Percentiles rank a stretch among this genome's conserved stretches.
phyloP scores from a whole-genome alignment of 2,113 vertebrate species.

The Dunckerocampus dactyliophorus region DNA sequence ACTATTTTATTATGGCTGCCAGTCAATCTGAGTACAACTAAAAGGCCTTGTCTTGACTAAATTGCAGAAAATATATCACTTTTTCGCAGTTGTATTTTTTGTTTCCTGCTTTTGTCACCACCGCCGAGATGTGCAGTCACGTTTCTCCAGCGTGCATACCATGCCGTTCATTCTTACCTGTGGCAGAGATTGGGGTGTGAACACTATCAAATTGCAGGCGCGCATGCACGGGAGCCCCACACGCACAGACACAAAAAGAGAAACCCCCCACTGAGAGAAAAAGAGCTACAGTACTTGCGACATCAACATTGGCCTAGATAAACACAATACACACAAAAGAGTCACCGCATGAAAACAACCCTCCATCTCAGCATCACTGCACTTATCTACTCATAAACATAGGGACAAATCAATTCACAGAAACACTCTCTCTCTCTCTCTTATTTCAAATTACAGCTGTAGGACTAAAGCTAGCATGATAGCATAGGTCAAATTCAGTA shows the following conservation, averaged over 20 bases:
- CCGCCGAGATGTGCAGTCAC: constrained; percentile 51
- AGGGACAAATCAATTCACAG: constrained; percentile 72
- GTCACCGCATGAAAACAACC: constrained; percentile 70
- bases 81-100: constrained; percentile 26
- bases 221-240: constrained; percentile 41
- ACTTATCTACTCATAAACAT: constrained; percentile 76
- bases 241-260: constrained; percentile 61
- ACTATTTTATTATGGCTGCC: too few relatives aligned
- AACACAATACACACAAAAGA: constrained; percentile 74
- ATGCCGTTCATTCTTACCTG: constrained; percentile 49
- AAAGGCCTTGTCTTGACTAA: constrained; percentile 9
- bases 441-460: constrained; percentile 70
- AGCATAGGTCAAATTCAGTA: constrained; percentile 72
- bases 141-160: constrained; percentile 51
- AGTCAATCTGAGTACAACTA: too few relatives aligned
- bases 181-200: constrained; percentile 35
- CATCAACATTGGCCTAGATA: constrained; percentile 75
- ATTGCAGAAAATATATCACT: constrained; percentile 19
- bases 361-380: constrained; percentile 72
- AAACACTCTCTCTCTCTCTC: constrained; percentile 58
- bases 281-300: constrained; percentile 66
- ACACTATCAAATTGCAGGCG: constrained; percentile 33
- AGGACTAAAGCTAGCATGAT: constrained; percentile 67
- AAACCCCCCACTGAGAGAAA: constrained; percentile 59
- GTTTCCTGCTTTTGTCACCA: constrained; percentile 31